Evolutionary conservation across 2,888 invertebrate genomes (phyloP).

Genomic region (Monoplex corrugatus): DNA sequence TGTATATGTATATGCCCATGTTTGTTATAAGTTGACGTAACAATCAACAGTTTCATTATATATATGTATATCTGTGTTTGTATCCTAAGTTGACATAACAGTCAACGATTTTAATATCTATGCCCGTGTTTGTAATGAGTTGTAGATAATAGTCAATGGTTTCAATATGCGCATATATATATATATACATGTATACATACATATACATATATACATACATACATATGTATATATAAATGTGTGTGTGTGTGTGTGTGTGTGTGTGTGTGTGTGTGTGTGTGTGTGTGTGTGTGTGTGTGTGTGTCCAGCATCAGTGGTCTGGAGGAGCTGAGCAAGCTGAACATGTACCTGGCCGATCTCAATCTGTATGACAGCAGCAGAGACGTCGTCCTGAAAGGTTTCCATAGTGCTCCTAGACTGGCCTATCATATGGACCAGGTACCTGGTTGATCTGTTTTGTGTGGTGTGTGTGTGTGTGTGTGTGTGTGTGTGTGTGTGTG

Average conservation of each 20-base stretch:
- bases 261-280: constrained; percentile 27
- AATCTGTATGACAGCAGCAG: constrained; percentile 99
- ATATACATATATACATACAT: neutral
- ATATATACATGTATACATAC: neutral
- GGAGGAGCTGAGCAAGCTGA: constrained; percentile 88
- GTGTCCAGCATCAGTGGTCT: constrained; percentile 83
- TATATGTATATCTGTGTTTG: too few relatives aligned
- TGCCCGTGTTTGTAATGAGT: too few relatives aligned
- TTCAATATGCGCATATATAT: too few relatives aligned
- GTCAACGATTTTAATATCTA: too few relatives aligned
- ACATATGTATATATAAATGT: neutral
- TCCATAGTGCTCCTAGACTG: constrained; percentile 76
- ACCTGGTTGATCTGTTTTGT: neutral
- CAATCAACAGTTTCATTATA: too few relatives aligned
- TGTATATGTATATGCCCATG: too few relatives aligned
- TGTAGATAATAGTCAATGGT: too few relatives aligned
- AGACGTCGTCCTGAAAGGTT: constrained; percentile 95
- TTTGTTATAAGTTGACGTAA: too few relatives aligned
- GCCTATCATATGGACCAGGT: constrained; percentile 80
- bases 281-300: neutral
- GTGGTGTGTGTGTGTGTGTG: neutral
- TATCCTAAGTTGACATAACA: too few relatives aligned
- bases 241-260: neutral
- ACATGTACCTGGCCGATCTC: constrained; percentile 95
- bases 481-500: neutral